Evolutionary conservation across 2,797 vertebrate genomes (phyloP).

Genomic region (Pantherophis alleghaniensis): DNA sequence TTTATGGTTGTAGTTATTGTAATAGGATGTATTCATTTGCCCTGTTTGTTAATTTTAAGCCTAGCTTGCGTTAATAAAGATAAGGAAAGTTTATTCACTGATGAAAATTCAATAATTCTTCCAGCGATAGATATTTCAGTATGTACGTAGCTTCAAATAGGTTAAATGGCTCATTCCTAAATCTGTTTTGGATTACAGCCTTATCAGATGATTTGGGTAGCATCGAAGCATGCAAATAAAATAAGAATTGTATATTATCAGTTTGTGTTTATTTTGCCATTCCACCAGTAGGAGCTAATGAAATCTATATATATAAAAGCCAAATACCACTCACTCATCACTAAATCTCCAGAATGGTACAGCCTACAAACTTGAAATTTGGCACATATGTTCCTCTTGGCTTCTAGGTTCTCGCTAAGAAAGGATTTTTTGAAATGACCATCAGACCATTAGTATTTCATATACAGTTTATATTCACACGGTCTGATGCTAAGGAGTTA

Average conservation of each 20-base stretch:
- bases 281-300: background rate
- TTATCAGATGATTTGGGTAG: background rate
- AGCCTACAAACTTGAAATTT: too few species aligned
- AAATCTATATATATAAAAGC: background rate
- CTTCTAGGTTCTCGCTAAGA: too few species aligned
- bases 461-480: too few species aligned
- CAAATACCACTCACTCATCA: too few species aligned
- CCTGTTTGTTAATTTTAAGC: background rate
- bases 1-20: background rate
- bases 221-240: background rate
- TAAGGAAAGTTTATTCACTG: background rate
- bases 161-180: background rate
- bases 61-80: background rate
- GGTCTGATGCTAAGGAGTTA: too few species aligned
- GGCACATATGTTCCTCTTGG: too few species aligned
- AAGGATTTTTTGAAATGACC: too few species aligned
- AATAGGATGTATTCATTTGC: background rate
- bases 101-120: background rate
- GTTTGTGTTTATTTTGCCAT: background rate
- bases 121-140: background rate
- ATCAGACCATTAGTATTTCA: too few species aligned
- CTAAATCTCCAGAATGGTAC: too few species aligned
- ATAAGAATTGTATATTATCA: background rate
- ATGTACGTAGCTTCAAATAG: background rate
- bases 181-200: background rate